Evolutionary conservation across 1,140 invertebrate species (phyloP).

Genomic region (Drosophila pandora): DNA sequence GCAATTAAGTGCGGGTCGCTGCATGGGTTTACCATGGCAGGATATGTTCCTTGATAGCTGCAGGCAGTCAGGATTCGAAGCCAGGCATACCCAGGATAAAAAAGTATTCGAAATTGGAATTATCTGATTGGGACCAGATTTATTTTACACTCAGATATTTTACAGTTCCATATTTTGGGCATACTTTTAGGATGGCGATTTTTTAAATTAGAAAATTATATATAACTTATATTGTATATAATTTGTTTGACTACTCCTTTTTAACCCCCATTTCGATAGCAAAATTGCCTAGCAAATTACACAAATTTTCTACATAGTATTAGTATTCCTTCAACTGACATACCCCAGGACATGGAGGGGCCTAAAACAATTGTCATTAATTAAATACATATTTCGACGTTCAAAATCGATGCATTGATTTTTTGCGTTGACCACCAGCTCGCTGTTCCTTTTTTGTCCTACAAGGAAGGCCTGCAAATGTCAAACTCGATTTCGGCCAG

Average conservation of each 20-base stretch:
- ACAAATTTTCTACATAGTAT: too few relatives aligned
- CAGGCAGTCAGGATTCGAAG: not conserved
- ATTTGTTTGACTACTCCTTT: too few relatives aligned
- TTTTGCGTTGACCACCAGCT: conserved; percentile 32
- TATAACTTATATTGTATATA: too few relatives aligned
- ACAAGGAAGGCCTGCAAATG: conserved; percentile 2
- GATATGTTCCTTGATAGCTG: not conserved
- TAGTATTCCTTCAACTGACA: not conserved
- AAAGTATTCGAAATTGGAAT: not conserved
- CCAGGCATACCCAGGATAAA: conserved; percentile 1
- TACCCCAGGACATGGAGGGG: not conserved
- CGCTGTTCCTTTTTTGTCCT: not conserved
- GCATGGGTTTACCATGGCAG: conserved; percentile 1
- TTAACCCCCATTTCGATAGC: too few relatives aligned
- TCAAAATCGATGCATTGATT: conserved; percentile 74
- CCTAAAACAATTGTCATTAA: conserved; percentile 54
- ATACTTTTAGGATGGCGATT: conserved; percentile 2
- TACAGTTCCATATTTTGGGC: not conserved
- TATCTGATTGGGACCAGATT: not conserved
- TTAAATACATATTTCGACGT: conserved; percentile 35
- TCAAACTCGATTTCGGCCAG: conserved; percentile 1
- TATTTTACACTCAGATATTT: not conserved
- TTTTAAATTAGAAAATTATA: too few relatives aligned
- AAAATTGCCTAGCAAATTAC: not conserved
- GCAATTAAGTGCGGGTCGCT: conserved; percentile 50